Evolutionary conservation across 1,140 invertebrate species (phyloP), one percentile per base, ranked within the genome.

Genomic region (Anoplophora glabripennis): DNA sequence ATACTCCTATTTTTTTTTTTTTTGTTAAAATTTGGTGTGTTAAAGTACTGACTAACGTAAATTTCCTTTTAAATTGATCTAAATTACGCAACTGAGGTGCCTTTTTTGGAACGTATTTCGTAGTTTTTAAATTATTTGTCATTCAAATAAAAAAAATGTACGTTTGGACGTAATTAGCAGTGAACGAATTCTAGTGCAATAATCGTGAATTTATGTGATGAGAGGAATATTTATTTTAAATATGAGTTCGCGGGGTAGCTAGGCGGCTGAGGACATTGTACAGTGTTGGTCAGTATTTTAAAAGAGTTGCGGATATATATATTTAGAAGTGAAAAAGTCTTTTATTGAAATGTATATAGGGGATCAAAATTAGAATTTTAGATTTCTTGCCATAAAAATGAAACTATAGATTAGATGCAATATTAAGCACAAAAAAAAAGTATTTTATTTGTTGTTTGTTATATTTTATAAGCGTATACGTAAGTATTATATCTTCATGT

Each of bases 241-340:
- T 38, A 28, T 28, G 21, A 28, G 21, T 28, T 28, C 5, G 21
- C 5, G 21, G n/a, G 3, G 21, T 28, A 28, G 21, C 21, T 28
- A 28, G 21, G 21, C 21, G 5, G 5, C 3, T 28, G 21, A 28
- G 21, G 5, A 5, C 21, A 45, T 57, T 38, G 47, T 47, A 54
- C 37, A 57, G 49, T 60, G 63, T 64, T 68, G 66, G 66, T 68
- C 66, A 68, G 66, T 68, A 68, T 68, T 66, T 68, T 66, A 63
- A 57, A 53, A 46, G 12, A 44, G 21, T 52, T 57, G 55, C 7
- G 15, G 15, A 41, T 57, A 49, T 28, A 57, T 57, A 28, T 28
- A 28, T 28, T 28, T 28, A 28, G 21, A 28, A 28, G 2, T 28
- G 21, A 28, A 28, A n/a, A 28, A 28, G 21, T 28, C 21, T 28